Evolutionary conservation across 1,140 invertebrate species (phyloP).

Genomic region (Lepeophtheirus salmonis): DNA sequence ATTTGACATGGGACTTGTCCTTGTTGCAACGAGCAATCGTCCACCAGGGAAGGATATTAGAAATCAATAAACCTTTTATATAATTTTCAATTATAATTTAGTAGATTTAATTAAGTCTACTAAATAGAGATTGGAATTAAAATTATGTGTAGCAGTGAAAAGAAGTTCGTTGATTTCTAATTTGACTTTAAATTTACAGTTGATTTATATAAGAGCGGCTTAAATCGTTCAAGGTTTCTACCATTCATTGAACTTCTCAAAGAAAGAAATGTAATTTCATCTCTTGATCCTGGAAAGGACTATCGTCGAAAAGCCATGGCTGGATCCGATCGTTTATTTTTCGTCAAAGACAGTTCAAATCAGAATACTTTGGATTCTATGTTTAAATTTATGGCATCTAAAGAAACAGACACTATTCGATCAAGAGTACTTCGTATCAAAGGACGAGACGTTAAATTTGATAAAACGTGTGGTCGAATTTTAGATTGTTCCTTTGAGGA

Average conservation of each 20-base stretch:
- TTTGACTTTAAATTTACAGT: too few species aligned
- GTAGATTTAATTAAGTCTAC: too few species aligned
- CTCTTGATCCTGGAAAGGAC: constrained; percentile 82
- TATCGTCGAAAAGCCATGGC: constrained; percentile 47
- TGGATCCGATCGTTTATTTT: constrained; percentile 24
- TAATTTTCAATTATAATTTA: too few species aligned
- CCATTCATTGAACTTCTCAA: constrained; percentile 90
- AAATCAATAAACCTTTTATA: too few species aligned
- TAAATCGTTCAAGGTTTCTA: constrained; percentile 87
- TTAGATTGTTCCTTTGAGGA: constrained; percentile 74
- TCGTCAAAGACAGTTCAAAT: constrained; percentile 38
- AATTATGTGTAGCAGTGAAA: too few species aligned
- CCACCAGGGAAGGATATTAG: too few species aligned
- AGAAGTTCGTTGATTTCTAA: too few species aligned
- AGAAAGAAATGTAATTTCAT: constrained; percentile 50
- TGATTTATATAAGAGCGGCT: constrained; percentile 95
- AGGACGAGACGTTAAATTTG: constrained; percentile 67
- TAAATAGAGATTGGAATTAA: too few species aligned
- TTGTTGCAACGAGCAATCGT: constrained; percentile 90
- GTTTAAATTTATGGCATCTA: constrained; percentile 71
- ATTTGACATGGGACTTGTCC: constrained; percentile 73
- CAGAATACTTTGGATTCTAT: constrained; percentile 41
- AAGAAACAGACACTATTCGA: constrained; percentile 73
- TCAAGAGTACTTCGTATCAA: constrained; percentile 60
- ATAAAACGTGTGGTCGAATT: constrained; percentile 75